Conservation (phyloP, 2,888 invertebrate species). For the Hymenopus coronatus region DNA sequence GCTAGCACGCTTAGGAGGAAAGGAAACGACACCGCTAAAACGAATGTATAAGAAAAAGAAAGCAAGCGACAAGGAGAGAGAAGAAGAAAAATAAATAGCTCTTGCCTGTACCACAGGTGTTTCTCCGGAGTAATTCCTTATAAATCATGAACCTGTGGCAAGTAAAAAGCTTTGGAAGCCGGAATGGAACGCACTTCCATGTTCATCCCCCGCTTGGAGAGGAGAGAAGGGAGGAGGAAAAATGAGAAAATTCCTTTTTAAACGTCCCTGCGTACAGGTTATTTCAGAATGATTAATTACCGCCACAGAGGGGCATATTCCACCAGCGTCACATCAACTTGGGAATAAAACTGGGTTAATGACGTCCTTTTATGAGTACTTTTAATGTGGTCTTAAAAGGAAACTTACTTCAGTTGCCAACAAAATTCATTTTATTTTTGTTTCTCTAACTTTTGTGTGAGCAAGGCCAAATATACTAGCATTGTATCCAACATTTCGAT, state of each 20-base stretch:
- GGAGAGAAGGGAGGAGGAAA: not conserved
- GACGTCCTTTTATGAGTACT: too few relatives aligned
- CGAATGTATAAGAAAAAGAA: not conserved
- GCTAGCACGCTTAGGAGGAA: too few relatives aligned
- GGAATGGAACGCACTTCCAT: slow-evolving; percentile 28
- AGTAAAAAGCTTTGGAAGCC: slow-evolving; percentile 32
- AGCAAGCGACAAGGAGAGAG: not conserved
- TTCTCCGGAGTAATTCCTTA: slow-evolving; percentile 30
- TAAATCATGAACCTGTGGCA: slow-evolving; percentile 33
- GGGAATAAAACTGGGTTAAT: too few relatives aligned
- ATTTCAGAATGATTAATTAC: not conserved
- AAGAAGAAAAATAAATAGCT: not conserved
- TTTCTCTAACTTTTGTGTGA: too few relatives aligned
- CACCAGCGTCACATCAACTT: too few relatives aligned
- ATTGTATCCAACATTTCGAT: too few relatives aligned
- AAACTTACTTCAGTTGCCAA: too few relatives aligned
- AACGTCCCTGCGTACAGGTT: not conserved
- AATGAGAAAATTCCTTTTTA: not conserved
- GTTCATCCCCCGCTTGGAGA: not conserved
- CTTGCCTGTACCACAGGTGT: slow-evolving; percentile 25
- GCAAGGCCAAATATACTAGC: too few relatives aligned
- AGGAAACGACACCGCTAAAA: too few relatives aligned
- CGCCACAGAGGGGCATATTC: not conserved
- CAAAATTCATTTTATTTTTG: too few relatives aligned
- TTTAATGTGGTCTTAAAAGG: too few relatives aligned